Conservation (phyloP, 2,797 vertebrate genomes). For the Pseudochirops cupreus region DNA sequence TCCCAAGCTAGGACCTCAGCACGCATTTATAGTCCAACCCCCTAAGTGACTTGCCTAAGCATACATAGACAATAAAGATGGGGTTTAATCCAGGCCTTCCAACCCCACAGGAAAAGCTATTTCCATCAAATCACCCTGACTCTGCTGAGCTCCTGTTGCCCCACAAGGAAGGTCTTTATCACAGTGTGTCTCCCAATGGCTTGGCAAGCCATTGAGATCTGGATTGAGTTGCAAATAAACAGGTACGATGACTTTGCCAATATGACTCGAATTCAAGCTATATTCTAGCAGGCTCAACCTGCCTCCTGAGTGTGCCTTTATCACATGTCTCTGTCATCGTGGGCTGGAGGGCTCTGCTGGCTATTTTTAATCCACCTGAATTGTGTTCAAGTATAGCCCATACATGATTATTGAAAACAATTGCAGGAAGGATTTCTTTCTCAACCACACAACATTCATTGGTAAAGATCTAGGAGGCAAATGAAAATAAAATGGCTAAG, state of each 20-base stretch:
- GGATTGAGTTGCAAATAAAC: neutral
- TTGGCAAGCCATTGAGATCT: neutral
- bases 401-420: constrained; percentile 65
- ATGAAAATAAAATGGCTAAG: constrained; percentile 49
- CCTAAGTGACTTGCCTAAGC: neutral
- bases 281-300: constrained; percentile 60
- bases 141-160: neutral
- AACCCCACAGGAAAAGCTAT: neutral
- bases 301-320: constrained; percentile 71
- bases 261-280: neutral
- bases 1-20: neutral
- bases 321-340: constrained; percentile 7
- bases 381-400: constrained; percentile 62
- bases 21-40: neutral
- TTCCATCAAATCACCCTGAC: neutral
- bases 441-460: constrained; percentile 57
- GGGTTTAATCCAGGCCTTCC: neutral
- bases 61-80: neutral
- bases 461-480: constrained; percentile 77
- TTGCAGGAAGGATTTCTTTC: constrained; percentile 74
- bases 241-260: neutral
- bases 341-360: neutral
- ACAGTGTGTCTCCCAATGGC: neutral
- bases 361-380: constrained; percentile 80
- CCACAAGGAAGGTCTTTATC: neutral